Evolutionary conservation across 2,797 vertebrate species (phyloP), one percentile per base, ranked within the genome.

Genomic region (Synanceia verrucosa): DNA sequence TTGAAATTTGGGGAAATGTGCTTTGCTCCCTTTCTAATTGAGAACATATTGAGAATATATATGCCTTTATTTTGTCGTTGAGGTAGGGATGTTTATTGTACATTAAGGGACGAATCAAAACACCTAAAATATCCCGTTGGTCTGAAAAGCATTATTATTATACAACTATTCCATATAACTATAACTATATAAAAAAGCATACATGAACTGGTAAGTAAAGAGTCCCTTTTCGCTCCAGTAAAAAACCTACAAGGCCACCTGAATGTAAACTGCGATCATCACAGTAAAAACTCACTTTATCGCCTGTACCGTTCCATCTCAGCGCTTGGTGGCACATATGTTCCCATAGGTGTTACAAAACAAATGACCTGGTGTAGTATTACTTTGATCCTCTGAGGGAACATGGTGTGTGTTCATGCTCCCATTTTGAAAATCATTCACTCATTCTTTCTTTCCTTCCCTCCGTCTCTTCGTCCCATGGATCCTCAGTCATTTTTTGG

Each of bases 281-380:
- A 28, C 58, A 72, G 23, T 70, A 46, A 77, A 52, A 70, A 52
- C 19, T 10, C 9, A 47, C 34, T 68, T 79, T 56, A 78, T 68
- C 9, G 12, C 44, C 58, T 65, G 12, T 37, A 44, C 58, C 18
- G 55, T 70, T 60, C 76, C 33, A 48, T 74, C 61, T 70, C 66
- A 2, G 31, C 9, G 72, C 73, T 77, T 53, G 48, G 46, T 33
- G 62, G 46, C 39, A 39, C 50, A 31, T 52, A 53, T 0, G 4
- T 51, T 80, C 82, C 81, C 69, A 69, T 68, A 61, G 62, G 77
- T 78, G 76, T 69, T 70, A 68, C 61, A 74, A 77, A 79, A 79
- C 76, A 83, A 84, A 84, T 82, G 81, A 79, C 79, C 76, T 76
- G 65, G 24, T 69, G 71, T 57, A 55, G 78, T 73, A 66, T 80